Percentiles rank a stretch among this genome's conserved stretches.
Evolutionary conservation across 2,113 vertebrate species (phyloP).

Genomic region (Aix galericulata): DNA sequence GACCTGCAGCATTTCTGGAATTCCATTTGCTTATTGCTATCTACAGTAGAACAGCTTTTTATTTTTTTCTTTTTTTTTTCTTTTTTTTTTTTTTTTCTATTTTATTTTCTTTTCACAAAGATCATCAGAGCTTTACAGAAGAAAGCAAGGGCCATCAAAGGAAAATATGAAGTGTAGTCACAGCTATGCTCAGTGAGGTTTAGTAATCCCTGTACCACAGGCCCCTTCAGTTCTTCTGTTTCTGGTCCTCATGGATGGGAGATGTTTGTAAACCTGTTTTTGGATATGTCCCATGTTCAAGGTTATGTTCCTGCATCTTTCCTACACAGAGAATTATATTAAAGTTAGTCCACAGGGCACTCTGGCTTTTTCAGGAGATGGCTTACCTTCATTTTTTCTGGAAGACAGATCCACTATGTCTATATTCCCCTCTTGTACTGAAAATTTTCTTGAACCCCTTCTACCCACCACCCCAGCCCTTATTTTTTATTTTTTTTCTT

Average conservation of each 20-base stretch:
- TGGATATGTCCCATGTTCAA: not conserved
- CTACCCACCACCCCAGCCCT: not conserved
- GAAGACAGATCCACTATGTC: not conserved
- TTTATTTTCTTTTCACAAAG: not conserved
- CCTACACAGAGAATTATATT: not conserved
- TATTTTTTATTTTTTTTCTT: not conserved
- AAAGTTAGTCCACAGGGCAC: not conserved
- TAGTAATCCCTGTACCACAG: not conserved
- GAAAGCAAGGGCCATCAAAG: not conserved
- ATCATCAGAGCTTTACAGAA: not conserved
- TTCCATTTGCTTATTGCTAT: not conserved
- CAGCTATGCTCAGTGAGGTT: not conserved
- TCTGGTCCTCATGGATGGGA: not conserved
- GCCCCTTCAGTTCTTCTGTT: not conserved
- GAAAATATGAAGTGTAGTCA: not conserved
- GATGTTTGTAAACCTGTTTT: not conserved
- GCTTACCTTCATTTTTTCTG: not conserved
- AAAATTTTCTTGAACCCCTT: not conserved
- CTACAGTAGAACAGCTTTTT: not conserved
- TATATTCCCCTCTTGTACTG: not conserved
- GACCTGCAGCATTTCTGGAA: not conserved
- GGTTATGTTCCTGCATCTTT: not conserved
- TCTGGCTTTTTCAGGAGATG: not conserved
- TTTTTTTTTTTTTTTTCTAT: not conserved
- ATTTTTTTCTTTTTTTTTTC: not conserved